These are phyloP conservation scores for Leptinotarsa undecemlineata DNA, from an alignment of 1,140 invertebrate genomes.

Conservation along the genomic window DNA sequence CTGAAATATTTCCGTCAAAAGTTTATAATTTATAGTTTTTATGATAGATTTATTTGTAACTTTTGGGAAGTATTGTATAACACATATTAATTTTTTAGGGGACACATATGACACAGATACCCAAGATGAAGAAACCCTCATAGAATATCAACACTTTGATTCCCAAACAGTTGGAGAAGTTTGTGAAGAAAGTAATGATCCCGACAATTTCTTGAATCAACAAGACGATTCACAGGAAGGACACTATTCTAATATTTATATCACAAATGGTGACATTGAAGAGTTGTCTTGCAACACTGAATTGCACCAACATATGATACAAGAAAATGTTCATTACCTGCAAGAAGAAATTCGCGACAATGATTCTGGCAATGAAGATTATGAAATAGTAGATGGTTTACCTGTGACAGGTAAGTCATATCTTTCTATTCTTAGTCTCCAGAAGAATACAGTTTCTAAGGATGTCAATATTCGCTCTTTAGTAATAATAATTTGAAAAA, in stretches of 20 bases:
- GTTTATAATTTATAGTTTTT: too few relatives aligned
- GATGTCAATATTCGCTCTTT: too few relatives aligned
- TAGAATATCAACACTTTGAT: slow-evolving; percentile 18
- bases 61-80: too few relatives aligned
- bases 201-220: background rate
- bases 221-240: background rate
- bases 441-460: too few relatives aligned
- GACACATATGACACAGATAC: slow-evolving; percentile 4
- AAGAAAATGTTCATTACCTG: background rate
- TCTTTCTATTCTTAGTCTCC: background rate
- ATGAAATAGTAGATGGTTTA: slow-evolving; percentile 39
- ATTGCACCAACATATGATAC: background rate
- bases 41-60: too few relatives aligned
- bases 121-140: slow-evolving; percentile 6
- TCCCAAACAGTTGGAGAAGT: background rate
- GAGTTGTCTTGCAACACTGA: background rate
- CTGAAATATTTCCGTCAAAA: too few relatives aligned
- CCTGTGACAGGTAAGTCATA: slow-evolving; percentile 38
- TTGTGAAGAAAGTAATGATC: slow-evolving; percentile 9
- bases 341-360: slow-evolving; percentile 7
- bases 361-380: slow-evolving; percentile 36
- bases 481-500: too few relatives aligned
- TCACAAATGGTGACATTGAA: background rate
- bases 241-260: background rate
- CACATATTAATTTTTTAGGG: background rate